Percentiles rank a stretch among this genome's conserved stretches.
These are phyloP conservation scores for Drosophila rellima DNA, from an alignment of 2,888 invertebrate species.

Conservation along the genomic window DNA sequence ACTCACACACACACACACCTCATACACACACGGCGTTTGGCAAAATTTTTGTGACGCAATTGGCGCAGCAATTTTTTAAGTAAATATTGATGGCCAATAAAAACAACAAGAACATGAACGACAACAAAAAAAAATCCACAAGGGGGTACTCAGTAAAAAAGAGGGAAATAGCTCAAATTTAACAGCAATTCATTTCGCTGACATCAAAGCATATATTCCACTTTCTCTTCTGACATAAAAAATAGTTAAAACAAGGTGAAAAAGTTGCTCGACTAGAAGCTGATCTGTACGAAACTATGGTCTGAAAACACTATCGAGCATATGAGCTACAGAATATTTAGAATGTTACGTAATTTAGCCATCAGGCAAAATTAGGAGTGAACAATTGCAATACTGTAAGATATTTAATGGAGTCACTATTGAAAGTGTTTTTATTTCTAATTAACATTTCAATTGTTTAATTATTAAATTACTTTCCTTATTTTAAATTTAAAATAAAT, in stretches of 20 bases:
- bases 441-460: no score
- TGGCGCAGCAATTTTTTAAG: slow-evolving; percentile 65
- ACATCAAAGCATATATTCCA: slow-evolving; percentile 32
- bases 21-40: neutral
- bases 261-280: neutral
- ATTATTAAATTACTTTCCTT: no score
- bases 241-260: neutral
- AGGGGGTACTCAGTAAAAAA: neutral
- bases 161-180: slow-evolving; percentile 34
- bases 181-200: slow-evolving; percentile 41
- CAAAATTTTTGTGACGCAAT: slow-evolving; percentile 54
- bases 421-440: no score
- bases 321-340: neutral
- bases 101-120: slow-evolving; percentile 3
- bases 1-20: neutral
- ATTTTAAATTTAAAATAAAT: no score
- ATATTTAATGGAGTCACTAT: no score
- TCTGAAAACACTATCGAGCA: neutral
- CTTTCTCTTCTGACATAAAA: slow-evolving; percentile 12
- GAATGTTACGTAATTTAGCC: no score
- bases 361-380: no score
- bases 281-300: neutral
- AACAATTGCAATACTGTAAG: no score
- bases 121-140: neutral
- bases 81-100: slow-evolving; percentile 66